A percentile compares a stretch with the other conserved stretches of the same genome.
These are phyloP conservation scores for Apantesis nais DNA, from an alignment of 2,888 invertebrate species.

Conservation along the genomic window DNA sequence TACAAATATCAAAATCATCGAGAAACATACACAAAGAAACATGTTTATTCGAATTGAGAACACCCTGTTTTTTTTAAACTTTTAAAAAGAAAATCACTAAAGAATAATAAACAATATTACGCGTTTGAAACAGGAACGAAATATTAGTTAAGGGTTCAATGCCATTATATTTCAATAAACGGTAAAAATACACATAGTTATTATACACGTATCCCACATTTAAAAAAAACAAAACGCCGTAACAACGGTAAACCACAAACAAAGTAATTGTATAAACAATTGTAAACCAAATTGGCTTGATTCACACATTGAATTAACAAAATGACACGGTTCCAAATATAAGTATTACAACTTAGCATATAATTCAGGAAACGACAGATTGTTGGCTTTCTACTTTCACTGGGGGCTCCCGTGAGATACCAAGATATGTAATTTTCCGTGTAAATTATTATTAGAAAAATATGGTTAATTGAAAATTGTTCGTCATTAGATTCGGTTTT, in stretches of 20 bases:
- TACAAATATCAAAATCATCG: too few species aligned
- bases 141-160: neutral
- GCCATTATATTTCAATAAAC: neutral
- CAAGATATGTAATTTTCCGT: slow-evolving; percentile 53
- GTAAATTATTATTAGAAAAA: slow-evolving; percentile 45
- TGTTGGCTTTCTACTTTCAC: slow-evolving; percentile 61
- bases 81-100: neutral
- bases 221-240: slow-evolving; percentile 22
- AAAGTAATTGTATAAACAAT: slow-evolving; percentile 39
- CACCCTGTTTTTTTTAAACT: neutral
- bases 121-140: neutral
- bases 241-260: slow-evolving; percentile 33
- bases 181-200: neutral
- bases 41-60: neutral
- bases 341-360: slow-evolving; percentile 41
- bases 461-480: slow-evolving; percentile 47
- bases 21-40: neutral
- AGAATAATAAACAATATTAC: neutral
- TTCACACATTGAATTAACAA: slow-evolving; percentile 47
- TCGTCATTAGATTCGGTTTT: slow-evolving; percentile 36
- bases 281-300: slow-evolving; percentile 39
- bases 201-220: neutral
- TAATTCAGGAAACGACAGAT: slow-evolving; percentile 56
- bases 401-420: slow-evolving; percentile 47
- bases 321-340: slow-evolving; percentile 45